Evolutionary conservation across 2,888 invertebrate genomes (phyloP).

Genomic region (Ormyrus pomaceus): DNA sequence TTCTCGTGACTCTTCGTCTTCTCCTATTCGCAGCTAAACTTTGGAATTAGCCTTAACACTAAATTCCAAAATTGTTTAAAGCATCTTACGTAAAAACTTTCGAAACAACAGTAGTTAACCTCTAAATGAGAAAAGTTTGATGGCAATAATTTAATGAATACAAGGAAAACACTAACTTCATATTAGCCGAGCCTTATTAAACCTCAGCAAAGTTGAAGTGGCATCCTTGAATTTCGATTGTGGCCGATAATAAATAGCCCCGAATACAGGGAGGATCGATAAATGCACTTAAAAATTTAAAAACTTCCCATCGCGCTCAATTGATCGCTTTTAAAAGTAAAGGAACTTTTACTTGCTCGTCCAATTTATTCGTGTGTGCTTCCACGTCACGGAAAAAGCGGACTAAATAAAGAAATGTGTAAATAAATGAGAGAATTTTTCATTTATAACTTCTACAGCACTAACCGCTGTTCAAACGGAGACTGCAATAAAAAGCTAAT

Average conservation of each 20-base stretch:
- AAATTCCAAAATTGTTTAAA: constrained; percentile 28
- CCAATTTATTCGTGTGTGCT: no score
- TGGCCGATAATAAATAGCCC: constrained; percentile 28
- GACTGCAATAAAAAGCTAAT: no score
- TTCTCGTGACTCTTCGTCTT: not conserved
- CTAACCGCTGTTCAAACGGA: no score
- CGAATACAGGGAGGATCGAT: not conserved
- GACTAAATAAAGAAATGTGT: no score
- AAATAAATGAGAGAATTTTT: no score
- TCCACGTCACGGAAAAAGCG: no score
- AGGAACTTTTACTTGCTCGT: no score
- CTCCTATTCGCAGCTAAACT: not conserved
- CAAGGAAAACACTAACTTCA: constrained; percentile 28
- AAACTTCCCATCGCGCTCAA: no score
- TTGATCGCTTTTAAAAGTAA: no score
- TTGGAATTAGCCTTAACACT: constrained; percentile 16
- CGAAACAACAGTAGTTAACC: constrained; percentile 3
- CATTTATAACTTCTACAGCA: no score
- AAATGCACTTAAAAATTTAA: not conserved
- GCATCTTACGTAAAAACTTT: constrained; percentile 16
- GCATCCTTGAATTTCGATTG: constrained; percentile 20
- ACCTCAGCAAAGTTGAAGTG: not conserved
- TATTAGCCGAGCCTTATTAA: constrained; percentile 2
- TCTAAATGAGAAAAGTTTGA: constrained; percentile 50
- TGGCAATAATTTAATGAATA: constrained; percentile 18